Conservation (phyloP, 1,140 invertebrate species). For the Drosophila prosaltans region DNA sequence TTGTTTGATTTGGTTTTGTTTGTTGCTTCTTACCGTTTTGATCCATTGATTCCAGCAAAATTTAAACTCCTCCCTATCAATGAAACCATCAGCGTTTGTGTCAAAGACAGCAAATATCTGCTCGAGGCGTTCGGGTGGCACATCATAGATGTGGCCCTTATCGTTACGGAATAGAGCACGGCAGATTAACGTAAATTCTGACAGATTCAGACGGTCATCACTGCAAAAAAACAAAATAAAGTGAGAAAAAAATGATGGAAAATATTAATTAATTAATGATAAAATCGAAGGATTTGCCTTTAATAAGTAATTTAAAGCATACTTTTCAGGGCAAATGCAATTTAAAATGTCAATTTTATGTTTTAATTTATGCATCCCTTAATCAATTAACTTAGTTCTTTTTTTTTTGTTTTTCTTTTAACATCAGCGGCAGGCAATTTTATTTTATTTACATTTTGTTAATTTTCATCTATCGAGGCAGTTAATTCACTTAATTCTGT, state of each 20-base stretch:
- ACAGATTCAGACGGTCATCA: slow-evolving; percentile 90
- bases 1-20: background rate
- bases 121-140: slow-evolving; percentile 88
- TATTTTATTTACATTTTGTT: slow-evolving; percentile 23
- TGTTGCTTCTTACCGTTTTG: slow-evolving; percentile 87
- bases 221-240: slow-evolving; percentile 81
- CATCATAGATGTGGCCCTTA: slow-evolving; percentile 91
- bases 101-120: slow-evolving; percentile 93
- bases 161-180: slow-evolving; percentile 94
- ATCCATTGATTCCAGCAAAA: slow-evolving; percentile 94
- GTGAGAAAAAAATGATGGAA: background rate
- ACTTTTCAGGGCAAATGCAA: slow-evolving; percentile 17
- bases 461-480: slow-evolving; percentile 18
- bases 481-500: slow-evolving; percentile 42
- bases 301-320: slow-evolving; percentile 30
- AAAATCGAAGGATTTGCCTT: slow-evolving; percentile 37
- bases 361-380: slow-evolving; percentile 47
- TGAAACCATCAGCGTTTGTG: slow-evolving; percentile 89
- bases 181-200: slow-evolving; percentile 92
- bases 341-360: slow-evolving; percentile 67
- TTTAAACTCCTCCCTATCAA: slow-evolving; percentile 92
- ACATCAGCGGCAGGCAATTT: background rate
- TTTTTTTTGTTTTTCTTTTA: background rate
- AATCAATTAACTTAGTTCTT: slow-evolving; percentile 47
- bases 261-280: background rate